phyloP scores from a whole-genome alignment of 2,797 vertebrate species.

The Clarias fuscus region DNA sequence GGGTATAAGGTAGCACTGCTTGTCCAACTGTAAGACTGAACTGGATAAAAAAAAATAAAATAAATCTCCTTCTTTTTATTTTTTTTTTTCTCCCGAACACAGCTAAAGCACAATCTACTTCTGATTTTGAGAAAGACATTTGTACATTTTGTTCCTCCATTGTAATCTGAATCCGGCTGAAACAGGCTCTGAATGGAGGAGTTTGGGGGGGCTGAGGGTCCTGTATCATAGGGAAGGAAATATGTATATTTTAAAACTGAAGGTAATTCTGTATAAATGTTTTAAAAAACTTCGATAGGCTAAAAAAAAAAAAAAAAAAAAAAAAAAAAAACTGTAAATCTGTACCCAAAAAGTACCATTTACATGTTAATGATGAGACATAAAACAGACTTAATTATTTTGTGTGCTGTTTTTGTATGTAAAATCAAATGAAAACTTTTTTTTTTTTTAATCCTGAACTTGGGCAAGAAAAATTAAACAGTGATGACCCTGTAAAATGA shows the following conservation, averaged over 20 bases:
- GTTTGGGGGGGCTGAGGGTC: conserved; percentile 45
- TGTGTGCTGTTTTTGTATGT: background rate
- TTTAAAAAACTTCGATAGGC: conserved; percentile 74
- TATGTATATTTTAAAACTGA: conserved; percentile 84
- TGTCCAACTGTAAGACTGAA: conserved; percentile 12
- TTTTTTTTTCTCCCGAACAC: conserved; percentile 34
- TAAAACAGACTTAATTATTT: background rate
- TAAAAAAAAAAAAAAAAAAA: conserved; percentile 67
- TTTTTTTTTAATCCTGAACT: background rate
- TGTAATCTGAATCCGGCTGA: conserved; percentile 57
- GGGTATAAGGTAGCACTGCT: conserved; percentile 10
- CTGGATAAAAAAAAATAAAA: background rate
- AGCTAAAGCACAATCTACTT: conserved; percentile 79
- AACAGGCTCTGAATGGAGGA: conserved; percentile 56
- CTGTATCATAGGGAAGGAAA: conserved; percentile 81
- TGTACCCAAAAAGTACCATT: conserved; percentile 75
- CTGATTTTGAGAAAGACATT: conserved; percentile 52
- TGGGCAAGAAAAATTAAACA: background rate
- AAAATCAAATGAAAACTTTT: background rate
- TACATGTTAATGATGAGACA: conserved; percentile 55
- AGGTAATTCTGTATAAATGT: conserved; percentile 82
- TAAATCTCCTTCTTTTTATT: no score
- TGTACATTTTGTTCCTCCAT: conserved; percentile 47
- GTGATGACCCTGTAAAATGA: background rate
- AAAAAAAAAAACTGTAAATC: conserved; percentile 78